A percentile compares a stretch with the other conserved stretches of the same genome.
Conservation (phyloP, 2,888 invertebrate species). For the Drosophila paramelanica region DNA sequence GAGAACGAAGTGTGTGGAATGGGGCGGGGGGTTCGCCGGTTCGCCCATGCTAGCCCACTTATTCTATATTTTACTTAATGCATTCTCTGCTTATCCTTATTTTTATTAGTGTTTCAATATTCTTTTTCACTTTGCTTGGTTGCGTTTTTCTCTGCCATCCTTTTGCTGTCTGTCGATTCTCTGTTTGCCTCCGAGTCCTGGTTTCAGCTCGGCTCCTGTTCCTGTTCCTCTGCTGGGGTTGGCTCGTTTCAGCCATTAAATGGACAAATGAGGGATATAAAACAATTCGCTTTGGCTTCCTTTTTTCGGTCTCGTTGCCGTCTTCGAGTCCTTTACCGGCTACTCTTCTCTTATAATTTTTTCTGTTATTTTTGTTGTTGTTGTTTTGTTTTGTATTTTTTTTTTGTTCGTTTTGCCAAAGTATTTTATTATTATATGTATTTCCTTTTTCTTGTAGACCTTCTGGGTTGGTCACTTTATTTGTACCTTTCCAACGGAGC, state of each 20-base stretch:
- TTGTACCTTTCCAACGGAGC: slow-evolving; percentile 63
- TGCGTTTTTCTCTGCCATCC: slow-evolving; percentile 74
- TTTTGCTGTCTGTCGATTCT: slow-evolving; percentile 40
- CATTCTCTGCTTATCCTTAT: slow-evolving; percentile 81
- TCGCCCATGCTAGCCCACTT: slow-evolving; percentile 56
- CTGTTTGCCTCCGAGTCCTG: slow-evolving; percentile 52
- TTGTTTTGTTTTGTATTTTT: slow-evolving; percentile 13
- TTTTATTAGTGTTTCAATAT: slow-evolving; percentile 82
- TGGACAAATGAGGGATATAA: slow-evolving; percentile 84
- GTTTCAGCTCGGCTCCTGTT: slow-evolving; percentile 26
- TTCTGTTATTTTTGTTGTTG: background rate
- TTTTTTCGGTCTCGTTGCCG: slow-evolving; percentile 58
- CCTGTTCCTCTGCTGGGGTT: slow-evolving; percentile 50
- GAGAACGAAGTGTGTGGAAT: background rate
- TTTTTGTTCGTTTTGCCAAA: slow-evolving; percentile 48
- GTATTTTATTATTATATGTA: slow-evolving; percentile 79
- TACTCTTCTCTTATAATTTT: slow-evolving; percentile 37
- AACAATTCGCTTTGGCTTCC: slow-evolving; percentile 83
- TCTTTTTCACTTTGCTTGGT: slow-evolving; percentile 80
- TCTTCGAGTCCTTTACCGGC: slow-evolving; percentile 47
- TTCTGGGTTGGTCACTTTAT: slow-evolving; percentile 78
- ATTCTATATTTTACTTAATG: slow-evolving; percentile 82
- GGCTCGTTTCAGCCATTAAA: slow-evolving; percentile 83
- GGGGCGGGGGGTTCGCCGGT: slow-evolving; percentile 2
- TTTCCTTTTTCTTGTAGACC: slow-evolving; percentile 68